phyloP scores from a whole-genome alignment of 2,113 vertebrate genomes.

The Toxotes chatareus region DNA sequence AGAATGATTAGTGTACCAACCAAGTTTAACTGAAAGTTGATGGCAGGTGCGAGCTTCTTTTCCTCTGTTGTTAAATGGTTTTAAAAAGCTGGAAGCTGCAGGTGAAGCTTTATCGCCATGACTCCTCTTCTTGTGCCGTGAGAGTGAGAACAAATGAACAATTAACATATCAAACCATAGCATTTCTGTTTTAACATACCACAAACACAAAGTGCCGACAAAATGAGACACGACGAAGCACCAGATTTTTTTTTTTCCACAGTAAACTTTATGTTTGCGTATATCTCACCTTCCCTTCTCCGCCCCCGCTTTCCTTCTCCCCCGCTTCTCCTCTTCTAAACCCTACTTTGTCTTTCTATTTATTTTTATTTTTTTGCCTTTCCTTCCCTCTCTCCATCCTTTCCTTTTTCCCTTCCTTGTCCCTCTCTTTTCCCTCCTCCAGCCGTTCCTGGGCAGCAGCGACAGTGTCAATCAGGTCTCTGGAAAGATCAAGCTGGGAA shows the following conservation, averaged over 20 bases:
- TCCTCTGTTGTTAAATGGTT: neutral
- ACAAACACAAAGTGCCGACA: neutral
- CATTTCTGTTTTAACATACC: neutral
- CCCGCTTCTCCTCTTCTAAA: too few species aligned
- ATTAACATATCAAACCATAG: too few species aligned
- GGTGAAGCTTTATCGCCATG: neutral
- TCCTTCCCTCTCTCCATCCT: neutral
- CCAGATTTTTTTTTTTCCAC: neutral
- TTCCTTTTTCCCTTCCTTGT: neutral
- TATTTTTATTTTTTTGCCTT: neutral
- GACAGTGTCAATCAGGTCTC: conserved; percentile 96
- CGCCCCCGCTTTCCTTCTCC: neutral
- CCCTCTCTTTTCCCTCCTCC: conserved; percentile 62
- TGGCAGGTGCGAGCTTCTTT: neutral
- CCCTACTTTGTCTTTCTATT: neutral
- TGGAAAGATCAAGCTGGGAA: conserved; percentile 97
- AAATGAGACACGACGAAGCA: neutral
- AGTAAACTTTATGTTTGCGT: conserved; percentile 23
- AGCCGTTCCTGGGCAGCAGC: conserved; percentile 97
- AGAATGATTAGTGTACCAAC: neutral
- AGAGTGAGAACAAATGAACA: neutral
- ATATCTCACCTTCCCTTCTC: neutral
- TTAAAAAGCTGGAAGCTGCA: neutral
- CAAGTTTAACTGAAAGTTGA: neutral
- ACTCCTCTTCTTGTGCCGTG: neutral